phyloP scores from a whole-genome alignment of 2,113 vertebrate genomes.

The Orycteropus afer region DNA sequence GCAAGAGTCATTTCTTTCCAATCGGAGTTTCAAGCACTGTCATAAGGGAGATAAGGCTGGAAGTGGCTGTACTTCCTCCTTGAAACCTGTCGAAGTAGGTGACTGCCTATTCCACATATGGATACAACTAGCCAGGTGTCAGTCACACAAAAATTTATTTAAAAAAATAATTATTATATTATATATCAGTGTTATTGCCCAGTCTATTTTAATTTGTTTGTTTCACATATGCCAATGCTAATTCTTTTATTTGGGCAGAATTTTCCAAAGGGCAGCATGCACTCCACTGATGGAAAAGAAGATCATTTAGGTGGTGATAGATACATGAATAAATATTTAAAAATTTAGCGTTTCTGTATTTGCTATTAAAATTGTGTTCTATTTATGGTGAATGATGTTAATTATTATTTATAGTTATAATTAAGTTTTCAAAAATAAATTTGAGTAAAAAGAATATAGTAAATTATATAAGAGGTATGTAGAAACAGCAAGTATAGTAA shows the following conservation, averaged over 20 bases:
- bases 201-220: neutral
- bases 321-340: neutral
- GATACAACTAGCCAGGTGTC: neutral
- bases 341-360: neutral
- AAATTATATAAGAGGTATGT: neutral
- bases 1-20: slow-evolving; percentile 30
- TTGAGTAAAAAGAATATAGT: neutral
- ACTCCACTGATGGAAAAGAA: neutral
- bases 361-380: neutral
- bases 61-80: slow-evolving; percentile 13
- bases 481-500: neutral
- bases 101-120: neutral
- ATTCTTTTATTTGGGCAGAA: slow-evolving; percentile 15
- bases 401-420: neutral
- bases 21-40: neutral
- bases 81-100: slow-evolving; percentile 18
- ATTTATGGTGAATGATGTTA: neutral
- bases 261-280: neutral
- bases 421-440: neutral
- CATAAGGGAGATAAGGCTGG: neutral
- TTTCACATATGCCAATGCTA: slow-evolving; percentile 18
- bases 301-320: neutral
- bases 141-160: slow-evolving; percentile 13
- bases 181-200: neutral
- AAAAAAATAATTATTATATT: slow-evolving; percentile 35